Conservation (phyloP, 2,888 invertebrate species). For the Hartigia nigra region DNA sequence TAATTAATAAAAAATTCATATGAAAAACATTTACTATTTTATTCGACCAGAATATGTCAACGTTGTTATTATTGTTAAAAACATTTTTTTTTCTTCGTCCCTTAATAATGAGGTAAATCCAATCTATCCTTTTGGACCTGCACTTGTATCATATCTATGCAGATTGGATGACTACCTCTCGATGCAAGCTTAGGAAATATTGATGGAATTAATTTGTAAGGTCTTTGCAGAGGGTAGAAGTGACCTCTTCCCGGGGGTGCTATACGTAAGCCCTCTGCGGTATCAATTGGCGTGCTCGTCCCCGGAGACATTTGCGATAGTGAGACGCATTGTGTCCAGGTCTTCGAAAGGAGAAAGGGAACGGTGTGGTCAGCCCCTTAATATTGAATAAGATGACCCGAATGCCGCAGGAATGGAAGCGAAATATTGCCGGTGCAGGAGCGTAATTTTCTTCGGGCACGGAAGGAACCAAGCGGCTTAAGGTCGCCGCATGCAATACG, state of each 20-base stretch:
- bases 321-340: constrained; percentile 54
- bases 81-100: background rate
- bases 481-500: background rate
- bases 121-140: background rate
- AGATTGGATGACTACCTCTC: background rate
- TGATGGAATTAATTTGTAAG: constrained; percentile 27
- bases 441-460: constrained; percentile 33
- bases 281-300: constrained; percentile 60
- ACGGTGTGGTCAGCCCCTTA: constrained; percentile 45
- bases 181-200: constrained; percentile 7
- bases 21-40: background rate
- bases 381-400: constrained; percentile 57
- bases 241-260: constrained; percentile 47
- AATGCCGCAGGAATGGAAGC: constrained; percentile 34
- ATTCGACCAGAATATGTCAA: background rate
- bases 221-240: constrained; percentile 8
- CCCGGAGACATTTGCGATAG: constrained; percentile 50
- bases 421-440: constrained; percentile 45
- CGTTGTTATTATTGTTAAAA: background rate
- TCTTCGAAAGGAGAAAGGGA: constrained; percentile 21
- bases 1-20: background rate
- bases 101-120: background rate
- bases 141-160: background rate
- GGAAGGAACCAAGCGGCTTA: constrained; percentile 3
- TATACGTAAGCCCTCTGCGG: constrained; percentile 55